phyloP scores from a whole-genome alignment of 1,140 invertebrate genomes.

The Saxidomus purpurata region DNA sequence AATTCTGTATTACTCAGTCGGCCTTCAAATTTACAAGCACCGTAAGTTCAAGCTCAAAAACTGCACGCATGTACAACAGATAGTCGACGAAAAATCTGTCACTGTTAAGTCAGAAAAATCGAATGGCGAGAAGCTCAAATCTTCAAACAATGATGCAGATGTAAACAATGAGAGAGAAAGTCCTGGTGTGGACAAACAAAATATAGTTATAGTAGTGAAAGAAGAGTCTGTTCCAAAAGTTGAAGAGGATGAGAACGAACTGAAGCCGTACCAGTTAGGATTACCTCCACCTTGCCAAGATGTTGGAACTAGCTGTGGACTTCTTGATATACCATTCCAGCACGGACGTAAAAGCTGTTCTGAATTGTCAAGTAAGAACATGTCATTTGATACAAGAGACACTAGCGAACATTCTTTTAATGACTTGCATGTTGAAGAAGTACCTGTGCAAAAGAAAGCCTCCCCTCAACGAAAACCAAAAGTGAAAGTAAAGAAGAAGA shows the following conservation, averaged over 20 bases:
- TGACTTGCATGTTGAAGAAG: not conserved
- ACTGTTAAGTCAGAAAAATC: constrained; percentile 22
- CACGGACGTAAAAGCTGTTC: not conserved
- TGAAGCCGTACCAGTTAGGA: constrained; percentile 22
- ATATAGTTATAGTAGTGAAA: not conserved
- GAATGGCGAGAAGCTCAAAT: not conserved
- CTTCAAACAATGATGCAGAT: not conserved
- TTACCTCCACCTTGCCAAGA: not conserved
- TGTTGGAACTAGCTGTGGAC: not conserved
- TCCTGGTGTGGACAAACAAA: not conserved
- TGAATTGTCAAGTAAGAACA: not conserved
- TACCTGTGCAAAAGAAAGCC: not conserved
- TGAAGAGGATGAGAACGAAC: not conserved
- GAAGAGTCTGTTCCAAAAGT: not conserved
- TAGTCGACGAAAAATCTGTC: constrained; percentile 21
- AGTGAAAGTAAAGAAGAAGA: constrained; percentile 6
- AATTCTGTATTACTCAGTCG: constrained; percentile 50
- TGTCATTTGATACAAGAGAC: not conserved
- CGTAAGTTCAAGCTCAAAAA: constrained; percentile 46
- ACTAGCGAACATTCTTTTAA: not conserved
- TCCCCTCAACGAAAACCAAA: not conserved
- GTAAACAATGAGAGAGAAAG: not conserved
- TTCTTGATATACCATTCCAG: not conserved
- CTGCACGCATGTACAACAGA: constrained; percentile 42
- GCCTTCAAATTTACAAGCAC: constrained; percentile 53